Evolutionary conservation across 2,797 vertebrate species (phyloP).

Genomic region (Enteromius paludinosus): DNA sequence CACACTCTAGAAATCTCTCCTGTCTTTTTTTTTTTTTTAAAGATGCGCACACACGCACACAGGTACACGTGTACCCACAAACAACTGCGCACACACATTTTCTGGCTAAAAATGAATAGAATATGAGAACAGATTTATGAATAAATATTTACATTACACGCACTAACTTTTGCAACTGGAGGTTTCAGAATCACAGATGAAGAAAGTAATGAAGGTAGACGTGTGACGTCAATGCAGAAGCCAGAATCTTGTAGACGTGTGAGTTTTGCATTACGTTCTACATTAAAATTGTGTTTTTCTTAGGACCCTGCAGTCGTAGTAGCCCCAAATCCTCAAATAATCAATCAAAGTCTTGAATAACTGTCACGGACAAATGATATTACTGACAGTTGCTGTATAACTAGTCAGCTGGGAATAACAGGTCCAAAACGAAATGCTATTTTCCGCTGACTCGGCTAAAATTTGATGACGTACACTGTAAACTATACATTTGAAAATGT

Average conservation of each 20-base stretch:
- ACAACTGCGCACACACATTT: slow-evolving; percentile 14
- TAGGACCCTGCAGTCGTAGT: neutral
- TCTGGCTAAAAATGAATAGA: slow-evolving; percentile 40
- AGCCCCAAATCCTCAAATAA: slow-evolving; percentile 36
- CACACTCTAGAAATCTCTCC: slow-evolving; percentile 78
- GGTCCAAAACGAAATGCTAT: neutral
- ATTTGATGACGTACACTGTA: neutral
- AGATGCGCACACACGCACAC: slow-evolving; percentile 44
- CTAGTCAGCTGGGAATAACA: slow-evolving; percentile 25
- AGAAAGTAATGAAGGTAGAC: slow-evolving; percentile 37
- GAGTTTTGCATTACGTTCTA: slow-evolving; percentile 21
- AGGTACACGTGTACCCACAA: slow-evolving; percentile 36
- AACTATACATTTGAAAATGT: slow-evolving; percentile 16
- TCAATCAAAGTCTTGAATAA: slow-evolving; percentile 41
- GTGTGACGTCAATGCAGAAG: neutral
- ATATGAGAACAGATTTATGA: slow-evolving; percentile 53
- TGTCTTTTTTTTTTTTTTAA: slow-evolving; percentile 42
- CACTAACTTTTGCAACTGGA: slow-evolving; percentile 25
- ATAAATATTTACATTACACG: slow-evolving; percentile 53
- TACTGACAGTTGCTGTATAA: slow-evolving; percentile 36
- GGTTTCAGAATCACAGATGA: slow-evolving; percentile 41
- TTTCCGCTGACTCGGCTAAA: slow-evolving; percentile 17
- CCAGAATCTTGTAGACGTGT: slow-evolving; percentile 14
- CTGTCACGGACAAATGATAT: slow-evolving; percentile 21
- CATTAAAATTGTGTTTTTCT: slow-evolving; percentile 30